Evolutionary conservation across 2,113 vertebrate species (phyloP).

Genomic region (Arvicanthis niloticus): DNA sequence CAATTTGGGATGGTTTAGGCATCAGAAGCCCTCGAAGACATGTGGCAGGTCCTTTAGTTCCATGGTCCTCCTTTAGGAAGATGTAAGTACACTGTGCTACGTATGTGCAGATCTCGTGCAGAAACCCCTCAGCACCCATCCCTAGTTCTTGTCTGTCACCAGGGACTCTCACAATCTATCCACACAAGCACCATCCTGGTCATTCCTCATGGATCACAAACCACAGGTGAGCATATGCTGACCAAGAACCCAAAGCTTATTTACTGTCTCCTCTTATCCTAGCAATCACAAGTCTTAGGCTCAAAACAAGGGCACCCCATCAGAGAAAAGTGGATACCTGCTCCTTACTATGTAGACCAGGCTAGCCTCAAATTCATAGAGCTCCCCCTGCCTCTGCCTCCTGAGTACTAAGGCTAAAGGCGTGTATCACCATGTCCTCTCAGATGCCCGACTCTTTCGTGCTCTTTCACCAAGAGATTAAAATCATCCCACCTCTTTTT

Average conservation of each 20-base stretch:
- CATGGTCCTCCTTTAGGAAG: constrained; percentile 9
- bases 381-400: not conserved
- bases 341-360: not conserved
- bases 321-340: not conserved
- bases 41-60: not conserved
- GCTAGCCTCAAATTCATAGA: not conserved
- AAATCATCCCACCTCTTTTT: constrained; percentile 3
- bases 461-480: not conserved
- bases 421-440: rapidly evolving
- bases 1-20: constrained; percentile 21
- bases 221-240: not conserved
- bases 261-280: not conserved
- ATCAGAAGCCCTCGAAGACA: constrained; percentile 3
- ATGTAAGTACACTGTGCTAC: not conserved
- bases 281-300: not conserved
- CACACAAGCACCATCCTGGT: not conserved
- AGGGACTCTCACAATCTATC: not conserved
- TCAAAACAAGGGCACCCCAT: not conserved
- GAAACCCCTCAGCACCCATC: not conserved
- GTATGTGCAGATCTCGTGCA: not conserved
- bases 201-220: not conserved
- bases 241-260: not conserved
- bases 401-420: not conserved
- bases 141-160: not conserved
- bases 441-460: not conserved